Conservation (phyloP, 2,888 invertebrate species). For the Sinhomidia bicolor region DNA sequence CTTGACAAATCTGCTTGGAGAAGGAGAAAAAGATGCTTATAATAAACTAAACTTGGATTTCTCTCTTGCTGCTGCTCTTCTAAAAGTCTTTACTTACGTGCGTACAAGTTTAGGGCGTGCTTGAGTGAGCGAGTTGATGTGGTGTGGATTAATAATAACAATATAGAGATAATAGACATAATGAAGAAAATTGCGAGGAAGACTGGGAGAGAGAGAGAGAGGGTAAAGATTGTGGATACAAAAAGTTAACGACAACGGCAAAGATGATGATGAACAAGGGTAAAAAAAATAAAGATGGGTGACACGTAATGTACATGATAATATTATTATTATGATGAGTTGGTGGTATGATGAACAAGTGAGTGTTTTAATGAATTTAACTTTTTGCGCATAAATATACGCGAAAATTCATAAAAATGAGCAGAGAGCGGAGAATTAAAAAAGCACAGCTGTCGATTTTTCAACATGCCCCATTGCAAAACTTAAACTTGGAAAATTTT, state of each 20-base stretch:
- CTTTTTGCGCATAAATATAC: too few species aligned
- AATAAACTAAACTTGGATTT: slow-evolving; percentile 22
- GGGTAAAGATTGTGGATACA: slow-evolving; percentile 33
- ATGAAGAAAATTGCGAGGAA: slow-evolving; percentile 61
- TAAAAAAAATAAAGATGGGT: not conserved
- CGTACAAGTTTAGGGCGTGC: slow-evolving; percentile 54
- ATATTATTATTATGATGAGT: slow-evolving; percentile 4
- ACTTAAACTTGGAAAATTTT: too few species aligned
- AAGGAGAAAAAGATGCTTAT: slow-evolving; percentile 51
- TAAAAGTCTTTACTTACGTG: not conserved
- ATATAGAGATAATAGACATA: slow-evolving; percentile 58
- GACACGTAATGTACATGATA: not conserved
- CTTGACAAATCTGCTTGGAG: slow-evolving; percentile 64
- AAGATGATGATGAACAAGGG: slow-evolving; percentile 37
- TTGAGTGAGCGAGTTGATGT: slow-evolving; percentile 64
- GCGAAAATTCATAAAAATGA: too few species aligned
- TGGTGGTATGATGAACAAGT: not conserved
- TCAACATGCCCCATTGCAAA: too few species aligned
- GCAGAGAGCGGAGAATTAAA: too few species aligned
- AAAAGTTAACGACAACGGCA: slow-evolving; percentile 47
- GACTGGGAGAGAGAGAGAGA: slow-evolving; percentile 34
- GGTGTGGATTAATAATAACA: slow-evolving; percentile 67
- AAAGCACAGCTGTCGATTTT: too few species aligned
- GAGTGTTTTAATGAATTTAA: not conserved
- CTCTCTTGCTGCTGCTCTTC: not conserved